These are phyloP conservation scores for Heteromurus nitidus DNA, from an alignment of 2,888 invertebrate genomes.

Conservation along the genomic window DNA sequence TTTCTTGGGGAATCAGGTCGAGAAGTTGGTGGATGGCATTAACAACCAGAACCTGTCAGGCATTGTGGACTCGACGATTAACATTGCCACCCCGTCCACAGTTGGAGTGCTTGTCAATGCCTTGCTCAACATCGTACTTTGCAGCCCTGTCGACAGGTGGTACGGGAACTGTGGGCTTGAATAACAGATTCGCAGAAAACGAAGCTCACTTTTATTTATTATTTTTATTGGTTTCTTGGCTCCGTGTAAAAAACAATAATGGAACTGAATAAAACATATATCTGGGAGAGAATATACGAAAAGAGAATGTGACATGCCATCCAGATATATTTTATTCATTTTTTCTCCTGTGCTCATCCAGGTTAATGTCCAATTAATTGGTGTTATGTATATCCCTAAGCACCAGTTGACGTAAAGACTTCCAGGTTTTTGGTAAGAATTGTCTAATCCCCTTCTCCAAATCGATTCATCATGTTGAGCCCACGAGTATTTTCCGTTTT, in stretches of 20 bases:
- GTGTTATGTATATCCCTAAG: neutral
- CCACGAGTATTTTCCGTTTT: neutral
- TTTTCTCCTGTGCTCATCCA: neutral
- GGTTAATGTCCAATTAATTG: slow-evolving; percentile 49
- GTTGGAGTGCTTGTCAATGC: slow-evolving; percentile 58
- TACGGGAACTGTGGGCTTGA: slow-evolving; percentile 52
- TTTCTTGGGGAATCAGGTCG: slow-evolving; percentile 36
- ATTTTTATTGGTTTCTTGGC: too few species aligned
- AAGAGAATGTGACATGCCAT: neutral
- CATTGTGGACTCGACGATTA: slow-evolving; percentile 49
- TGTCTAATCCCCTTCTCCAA: too few species aligned
- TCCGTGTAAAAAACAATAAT: too few species aligned
- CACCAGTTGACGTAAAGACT: too few species aligned
- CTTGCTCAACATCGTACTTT: slow-evolving; percentile 59
- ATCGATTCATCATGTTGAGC: neutral
- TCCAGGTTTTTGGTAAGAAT: too few species aligned
- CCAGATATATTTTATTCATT: neutral
- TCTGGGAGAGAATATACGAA: slow-evolving; percentile 1
- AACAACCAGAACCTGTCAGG: slow-evolving; percentile 58
- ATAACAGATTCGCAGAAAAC: neutral
- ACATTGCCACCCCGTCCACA: slow-evolving; percentile 58
- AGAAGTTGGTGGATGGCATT: slow-evolving; percentile 48
- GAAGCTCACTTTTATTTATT: too few species aligned
- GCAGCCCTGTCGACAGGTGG: slow-evolving; percentile 63
- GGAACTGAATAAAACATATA: slow-evolving; percentile 59